A percentile compares a stretch with the other conserved stretches of the same genome.
These are phyloP conservation scores for Oostethus manadensis DNA, from an alignment of 2,113 vertebrate species.

Conservation along the genomic window DNA sequence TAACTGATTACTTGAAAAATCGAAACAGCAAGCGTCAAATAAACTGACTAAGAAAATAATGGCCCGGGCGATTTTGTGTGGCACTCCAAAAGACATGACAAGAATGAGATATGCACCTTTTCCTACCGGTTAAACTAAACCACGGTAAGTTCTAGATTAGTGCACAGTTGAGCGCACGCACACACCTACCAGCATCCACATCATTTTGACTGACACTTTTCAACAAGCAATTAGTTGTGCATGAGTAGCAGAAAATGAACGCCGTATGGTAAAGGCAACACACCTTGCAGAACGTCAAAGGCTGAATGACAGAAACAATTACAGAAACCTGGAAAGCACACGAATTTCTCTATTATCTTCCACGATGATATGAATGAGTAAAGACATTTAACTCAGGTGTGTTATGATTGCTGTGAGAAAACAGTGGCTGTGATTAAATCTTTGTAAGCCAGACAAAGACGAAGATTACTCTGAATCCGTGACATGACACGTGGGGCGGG, in stretches of 20 bases:
- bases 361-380: not conserved
- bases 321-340: not conserved
- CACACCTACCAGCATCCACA: constrained; percentile 1
- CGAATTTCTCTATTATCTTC: constrained; percentile 3
- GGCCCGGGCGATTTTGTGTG: no score
- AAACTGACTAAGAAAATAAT: no score
- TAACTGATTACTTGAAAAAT: no score
- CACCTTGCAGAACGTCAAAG: constrained; percentile 28
- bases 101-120: not conserved
- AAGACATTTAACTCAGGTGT: constrained; percentile 1
- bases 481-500: not conserved
- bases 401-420: not conserved
- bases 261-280: constrained; percentile 7
- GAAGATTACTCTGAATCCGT: not conserved
- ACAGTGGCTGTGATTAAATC: constrained; percentile 1
- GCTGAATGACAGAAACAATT: constrained; percentile 7
- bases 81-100: not conserved
- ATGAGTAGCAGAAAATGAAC: constrained; percentile 38
- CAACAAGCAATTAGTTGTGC: constrained; percentile 41
- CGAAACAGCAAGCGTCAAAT: no score
- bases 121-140: not conserved
- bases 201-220: constrained; percentile 33
- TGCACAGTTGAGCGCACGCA: not conserved
- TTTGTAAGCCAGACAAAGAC: not conserved
- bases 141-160: no score